These are phyloP conservation scores for Gymnothorax javanicus DNA, from an alignment of 2,797 vertebrate genomes.

Conservation along the genomic window DNA sequence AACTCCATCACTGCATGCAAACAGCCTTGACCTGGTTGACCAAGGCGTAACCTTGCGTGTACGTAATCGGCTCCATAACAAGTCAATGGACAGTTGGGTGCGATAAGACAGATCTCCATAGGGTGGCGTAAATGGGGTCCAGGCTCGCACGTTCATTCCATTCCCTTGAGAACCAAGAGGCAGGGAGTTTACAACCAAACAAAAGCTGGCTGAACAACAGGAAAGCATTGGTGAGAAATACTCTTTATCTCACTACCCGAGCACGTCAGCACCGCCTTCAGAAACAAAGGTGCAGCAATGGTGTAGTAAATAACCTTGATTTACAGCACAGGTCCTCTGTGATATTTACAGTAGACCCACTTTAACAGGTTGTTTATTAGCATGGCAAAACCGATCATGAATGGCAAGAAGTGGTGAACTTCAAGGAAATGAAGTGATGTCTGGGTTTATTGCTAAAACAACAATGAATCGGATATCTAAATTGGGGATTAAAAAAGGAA, in stretches of 20 bases:
- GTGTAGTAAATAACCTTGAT: constrained; percentile 93
- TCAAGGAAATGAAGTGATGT: constrained; percentile 82
- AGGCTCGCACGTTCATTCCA: constrained; percentile 71
- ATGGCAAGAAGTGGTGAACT: constrained; percentile 79
- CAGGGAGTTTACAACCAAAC: constrained; percentile 88
- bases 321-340: constrained; percentile 85
- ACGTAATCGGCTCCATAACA: constrained; percentile 20
- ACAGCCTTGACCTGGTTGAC: constrained; percentile 23
- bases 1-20: background rate
- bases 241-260: constrained; percentile 92
- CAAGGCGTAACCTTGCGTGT: background rate
- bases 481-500: constrained; percentile 50
- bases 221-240: constrained; percentile 99
- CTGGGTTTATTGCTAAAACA: constrained; percentile 75
- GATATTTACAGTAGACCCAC: constrained; percentile 85
- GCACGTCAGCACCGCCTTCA: constrained; percentile 89
- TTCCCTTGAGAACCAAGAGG: constrained; percentile 90
- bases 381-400: constrained; percentile 76
- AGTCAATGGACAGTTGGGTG: constrained; percentile 18
- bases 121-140: constrained; percentile 35
- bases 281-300: constrained; percentile 93
- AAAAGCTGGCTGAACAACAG: constrained; percentile 98
- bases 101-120: constrained; percentile 14
- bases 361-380: constrained; percentile 89
- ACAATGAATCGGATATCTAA: constrained; percentile 67